phyloP scores from a whole-genome alignment of 2,888 invertebrate genomes.

The Meiosimyza platycephala region DNA sequence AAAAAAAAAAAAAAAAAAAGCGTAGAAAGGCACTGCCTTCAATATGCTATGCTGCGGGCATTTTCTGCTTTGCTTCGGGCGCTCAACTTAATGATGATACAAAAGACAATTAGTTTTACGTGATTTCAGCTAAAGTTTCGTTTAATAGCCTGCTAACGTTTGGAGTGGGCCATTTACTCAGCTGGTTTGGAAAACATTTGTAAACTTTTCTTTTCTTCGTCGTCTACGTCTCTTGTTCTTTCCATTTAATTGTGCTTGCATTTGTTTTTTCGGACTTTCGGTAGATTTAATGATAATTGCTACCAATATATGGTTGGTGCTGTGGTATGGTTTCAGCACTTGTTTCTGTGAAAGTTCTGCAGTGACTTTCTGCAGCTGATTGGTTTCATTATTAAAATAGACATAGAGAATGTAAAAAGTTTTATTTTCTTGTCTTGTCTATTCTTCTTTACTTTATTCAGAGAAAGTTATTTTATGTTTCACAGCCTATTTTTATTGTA shows the following conservation, averaged over 20 bases:
- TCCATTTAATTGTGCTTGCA: neutral
- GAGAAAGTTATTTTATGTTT: too few relatives aligned
- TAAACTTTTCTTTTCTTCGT: constrained; percentile 1
- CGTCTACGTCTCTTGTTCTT: neutral
- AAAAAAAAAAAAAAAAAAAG: too few relatives aligned
- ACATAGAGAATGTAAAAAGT: too few relatives aligned
- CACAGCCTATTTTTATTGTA: too few relatives aligned
- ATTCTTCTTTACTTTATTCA: too few relatives aligned
- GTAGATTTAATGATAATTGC: constrained; percentile 26
- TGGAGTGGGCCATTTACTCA: constrained; percentile 7
- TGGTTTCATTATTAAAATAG: neutral
- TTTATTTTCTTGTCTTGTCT: too few relatives aligned
- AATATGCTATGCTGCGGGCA: too few relatives aligned
- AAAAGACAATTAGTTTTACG: constrained; percentile 28
- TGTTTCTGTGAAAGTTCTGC: constrained; percentile 53
- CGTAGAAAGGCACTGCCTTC: too few relatives aligned
- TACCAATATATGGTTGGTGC: neutral
- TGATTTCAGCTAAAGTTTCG: constrained; percentile 22
- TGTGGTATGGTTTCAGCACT: constrained; percentile 35
- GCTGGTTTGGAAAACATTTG: neutral
- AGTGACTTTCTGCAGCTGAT: constrained; percentile 16
- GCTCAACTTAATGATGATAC: constrained; percentile 20
- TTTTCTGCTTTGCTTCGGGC: too few relatives aligned
- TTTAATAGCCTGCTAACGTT: constrained; percentile 7
- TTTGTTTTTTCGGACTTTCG: neutral